A percentile compares a stretch with the other conserved stretches of the same genome.
Evolutionary conservation across 2,113 vertebrate species (phyloP).

Genomic region (Meriones unguiculatus): DNA sequence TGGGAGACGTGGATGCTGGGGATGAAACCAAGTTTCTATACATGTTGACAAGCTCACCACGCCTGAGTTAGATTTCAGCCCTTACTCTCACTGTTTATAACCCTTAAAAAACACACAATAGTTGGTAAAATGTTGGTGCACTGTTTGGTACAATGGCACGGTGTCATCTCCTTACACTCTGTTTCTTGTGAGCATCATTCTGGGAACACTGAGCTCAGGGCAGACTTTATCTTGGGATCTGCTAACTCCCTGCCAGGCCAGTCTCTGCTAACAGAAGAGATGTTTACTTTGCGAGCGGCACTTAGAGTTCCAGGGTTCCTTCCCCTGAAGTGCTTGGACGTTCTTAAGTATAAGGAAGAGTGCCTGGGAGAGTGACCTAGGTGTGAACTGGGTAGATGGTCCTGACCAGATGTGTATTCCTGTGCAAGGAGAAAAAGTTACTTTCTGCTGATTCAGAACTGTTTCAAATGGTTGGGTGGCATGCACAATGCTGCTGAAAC

Average conservation of each 20-base stretch:
- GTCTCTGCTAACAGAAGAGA: background rate
- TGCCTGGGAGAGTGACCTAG: background rate
- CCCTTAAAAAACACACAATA: background rate
- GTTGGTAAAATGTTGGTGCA: background rate
- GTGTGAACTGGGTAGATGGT: background rate
- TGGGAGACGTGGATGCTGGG: fast-evolving
- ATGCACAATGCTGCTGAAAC: background rate
- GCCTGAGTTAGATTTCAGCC: background rate
- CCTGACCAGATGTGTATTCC: background rate
- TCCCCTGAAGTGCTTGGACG: background rate
- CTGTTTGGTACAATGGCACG: background rate
- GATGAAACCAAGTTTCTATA: background rate
- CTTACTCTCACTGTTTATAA: background rate
- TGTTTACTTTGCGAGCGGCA: background rate
- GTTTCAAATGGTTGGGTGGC: background rate
- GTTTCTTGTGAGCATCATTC: slow-evolving; percentile 14
- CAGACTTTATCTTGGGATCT: background rate
- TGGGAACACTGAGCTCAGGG: background rate
- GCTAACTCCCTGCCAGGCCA: background rate
- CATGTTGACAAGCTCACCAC: background rate
- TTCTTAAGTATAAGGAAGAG: background rate
- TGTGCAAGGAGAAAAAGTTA: background rate
- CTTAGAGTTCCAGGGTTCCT: background rate
- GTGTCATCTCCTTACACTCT: background rate
- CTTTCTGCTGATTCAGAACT: background rate